These are phyloP conservation scores for Bactericera cockerelli DNA, from an alignment of 1,140 invertebrate genomes.

Conservation along the genomic window DNA sequence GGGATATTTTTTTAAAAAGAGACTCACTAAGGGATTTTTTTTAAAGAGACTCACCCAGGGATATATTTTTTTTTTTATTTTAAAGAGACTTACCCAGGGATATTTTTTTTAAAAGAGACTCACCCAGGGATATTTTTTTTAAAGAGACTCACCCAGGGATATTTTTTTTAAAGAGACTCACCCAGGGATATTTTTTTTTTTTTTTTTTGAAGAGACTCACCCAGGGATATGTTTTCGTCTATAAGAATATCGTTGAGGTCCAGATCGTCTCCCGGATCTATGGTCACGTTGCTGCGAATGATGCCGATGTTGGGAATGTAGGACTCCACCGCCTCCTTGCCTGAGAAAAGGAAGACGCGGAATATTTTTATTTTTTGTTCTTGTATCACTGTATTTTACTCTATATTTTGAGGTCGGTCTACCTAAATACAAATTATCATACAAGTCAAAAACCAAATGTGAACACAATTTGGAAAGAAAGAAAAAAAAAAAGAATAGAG, in stretches of 20 bases:
- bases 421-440: conserved; percentile 10
- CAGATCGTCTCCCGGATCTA: conserved; percentile 19
- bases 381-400: conserved; percentile 32
- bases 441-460: neutral
- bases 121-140: no score
- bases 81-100: no score
- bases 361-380: conserved; percentile 35
- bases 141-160: no score
- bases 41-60: no score
- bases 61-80: no score
- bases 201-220: no score
- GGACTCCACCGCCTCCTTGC: conserved; percentile 28
- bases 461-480: neutral
- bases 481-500: conserved; percentile 10
- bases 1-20: no score
- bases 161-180: no score
- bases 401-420: conserved; percentile 20
- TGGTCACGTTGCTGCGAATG: conserved; percentile 35
- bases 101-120: no score
- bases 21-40: no score
- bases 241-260: conserved; percentile 14
- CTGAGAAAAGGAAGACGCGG: conserved; percentile 30
- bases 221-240: no score
- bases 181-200: no score
- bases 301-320: conserved; percentile 47